Conservation (phyloP, 2,113 vertebrate genomes). For the Nothocercus nigrocapillus region DNA sequence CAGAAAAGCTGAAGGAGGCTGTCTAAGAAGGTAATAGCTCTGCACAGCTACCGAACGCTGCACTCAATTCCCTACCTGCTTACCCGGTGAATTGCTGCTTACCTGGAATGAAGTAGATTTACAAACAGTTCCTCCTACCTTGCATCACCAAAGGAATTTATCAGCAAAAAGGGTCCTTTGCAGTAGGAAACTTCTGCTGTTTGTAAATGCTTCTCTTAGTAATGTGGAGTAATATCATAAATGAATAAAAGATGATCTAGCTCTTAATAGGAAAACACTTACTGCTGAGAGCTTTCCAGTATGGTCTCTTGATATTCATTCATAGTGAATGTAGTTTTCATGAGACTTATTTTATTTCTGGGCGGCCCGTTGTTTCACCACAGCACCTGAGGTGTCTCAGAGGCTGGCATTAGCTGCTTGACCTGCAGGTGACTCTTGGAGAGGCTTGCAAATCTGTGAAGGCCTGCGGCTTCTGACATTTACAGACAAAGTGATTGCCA, state of each 20-base stretch:
- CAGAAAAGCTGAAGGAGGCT: background rate
- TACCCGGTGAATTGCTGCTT: background rate
- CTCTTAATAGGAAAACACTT: background rate
- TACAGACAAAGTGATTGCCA: slow-evolving; percentile 26
- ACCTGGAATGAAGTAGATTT: background rate
- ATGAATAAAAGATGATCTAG: background rate
- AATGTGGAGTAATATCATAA: background rate
- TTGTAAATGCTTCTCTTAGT: background rate
- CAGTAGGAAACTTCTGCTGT: background rate
- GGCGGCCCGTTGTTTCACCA: background rate
- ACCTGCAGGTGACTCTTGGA: background rate
- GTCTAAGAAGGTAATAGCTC: background rate
- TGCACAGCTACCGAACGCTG: background rate
- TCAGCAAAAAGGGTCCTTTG: background rate
- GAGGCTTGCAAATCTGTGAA: background rate
- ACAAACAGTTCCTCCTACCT: background rate
- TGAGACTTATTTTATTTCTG: background rate
- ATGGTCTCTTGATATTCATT: background rate
- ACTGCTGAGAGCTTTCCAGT: background rate
- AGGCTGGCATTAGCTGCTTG: slow-evolving; percentile 1
- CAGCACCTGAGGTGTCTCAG: background rate
- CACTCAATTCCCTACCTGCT: background rate
- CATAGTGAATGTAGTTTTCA: background rate
- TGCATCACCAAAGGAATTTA: background rate
- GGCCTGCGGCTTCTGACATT: background rate